phyloP scores from a whole-genome alignment of 2,888 invertebrate genomes.

The Tubulanus polymorphus region DNA sequence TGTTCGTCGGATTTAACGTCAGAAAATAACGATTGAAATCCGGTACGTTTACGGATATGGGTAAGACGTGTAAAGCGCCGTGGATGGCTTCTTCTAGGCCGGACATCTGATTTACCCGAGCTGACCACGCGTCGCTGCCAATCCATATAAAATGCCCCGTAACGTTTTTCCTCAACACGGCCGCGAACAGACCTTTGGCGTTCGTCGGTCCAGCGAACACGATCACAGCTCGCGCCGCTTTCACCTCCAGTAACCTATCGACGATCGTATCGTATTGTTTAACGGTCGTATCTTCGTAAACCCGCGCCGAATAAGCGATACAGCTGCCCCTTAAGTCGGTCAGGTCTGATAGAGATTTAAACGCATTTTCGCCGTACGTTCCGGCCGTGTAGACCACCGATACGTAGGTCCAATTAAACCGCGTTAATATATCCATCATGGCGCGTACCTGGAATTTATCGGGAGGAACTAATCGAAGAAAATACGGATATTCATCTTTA shows the following conservation, averaged over 20 bases:
- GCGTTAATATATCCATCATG: constrained; percentile 20
- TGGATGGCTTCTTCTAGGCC: constrained; percentile 16
- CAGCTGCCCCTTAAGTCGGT: constrained; percentile 17
- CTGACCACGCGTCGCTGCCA: constrained; percentile 27
- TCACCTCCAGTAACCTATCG: constrained; percentile 2
- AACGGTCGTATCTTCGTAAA: constrained; percentile 13
- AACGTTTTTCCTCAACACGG: constrained; percentile 12
- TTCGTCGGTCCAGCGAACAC: constrained; percentile 16
- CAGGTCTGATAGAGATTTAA: constrained; percentile 8
- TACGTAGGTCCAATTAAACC: constrained; percentile 27
- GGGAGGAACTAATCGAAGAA: constrained; percentile 24
- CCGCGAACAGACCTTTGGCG: constrained; percentile 16
- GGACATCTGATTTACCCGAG: constrained; percentile 21
- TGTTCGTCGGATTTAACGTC: background rate
- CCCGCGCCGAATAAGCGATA: constrained; percentile 15
- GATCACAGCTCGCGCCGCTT: constrained; percentile 20
- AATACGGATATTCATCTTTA: constrained; percentile 22
- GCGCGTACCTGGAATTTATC: constrained; percentile 23
- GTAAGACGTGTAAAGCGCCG: constrained; percentile 21
- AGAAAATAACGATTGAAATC: constrained; percentile 23
- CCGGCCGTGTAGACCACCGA: constrained; percentile 24
- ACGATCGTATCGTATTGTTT: constrained; percentile 20
- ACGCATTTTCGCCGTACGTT: constrained; percentile 23
- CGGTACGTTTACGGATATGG: constrained; percentile 17
- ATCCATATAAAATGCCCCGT: constrained; percentile 24